phyloP scores from a whole-genome alignment of 2,797 vertebrate species.

The Takifugu ocellatus region DNA sequence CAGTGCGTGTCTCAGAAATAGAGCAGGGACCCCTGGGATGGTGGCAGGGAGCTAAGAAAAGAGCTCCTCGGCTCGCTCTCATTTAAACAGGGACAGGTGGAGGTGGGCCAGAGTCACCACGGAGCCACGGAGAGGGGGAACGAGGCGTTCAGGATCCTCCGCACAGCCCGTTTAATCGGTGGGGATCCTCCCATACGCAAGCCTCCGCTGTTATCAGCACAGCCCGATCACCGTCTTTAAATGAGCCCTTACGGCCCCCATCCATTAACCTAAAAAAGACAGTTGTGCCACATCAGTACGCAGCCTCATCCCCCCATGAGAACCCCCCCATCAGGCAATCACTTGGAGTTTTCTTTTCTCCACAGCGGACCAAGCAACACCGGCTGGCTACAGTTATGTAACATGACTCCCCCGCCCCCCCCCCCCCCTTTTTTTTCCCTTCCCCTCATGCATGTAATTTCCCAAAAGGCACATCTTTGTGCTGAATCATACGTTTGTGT shows the following conservation, averaged over 20 bases:
- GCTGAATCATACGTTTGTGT: constrained; percentile 58
- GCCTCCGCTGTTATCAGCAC: constrained; percentile 11
- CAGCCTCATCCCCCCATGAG: constrained; percentile 38
- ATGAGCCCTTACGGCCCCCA: constrained; percentile 14
- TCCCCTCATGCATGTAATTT: constrained; percentile 49
- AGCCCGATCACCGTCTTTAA: background rate
- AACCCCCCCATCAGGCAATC: constrained; percentile 5
- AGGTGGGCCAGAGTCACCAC: constrained; percentile 44
- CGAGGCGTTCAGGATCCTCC: background rate
- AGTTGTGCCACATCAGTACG: constrained; percentile 38
- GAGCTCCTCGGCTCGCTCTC: constrained; percentile 75
- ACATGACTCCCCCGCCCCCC: background rate
- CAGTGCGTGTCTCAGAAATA: constrained; percentile 69
- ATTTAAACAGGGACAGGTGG: constrained; percentile 79
- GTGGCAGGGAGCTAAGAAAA: constrained; percentile 77
- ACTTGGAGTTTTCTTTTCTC: background rate
- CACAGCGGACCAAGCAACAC: constrained; percentile 14
- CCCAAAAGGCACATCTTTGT: constrained; percentile 46
- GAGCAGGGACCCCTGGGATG: constrained; percentile 76
- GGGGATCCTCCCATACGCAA: constrained; percentile 22
- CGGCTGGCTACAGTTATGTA: constrained; percentile 21
- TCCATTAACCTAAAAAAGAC: constrained; percentile 53
- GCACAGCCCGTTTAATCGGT: constrained; percentile 5
- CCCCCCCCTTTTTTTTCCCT: background rate
- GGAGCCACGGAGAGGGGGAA: constrained; percentile 15